Base-by-base conservation (phyloP, 2,113 vertebrate genomes). In the Patagioenas fasciata region DNA sequence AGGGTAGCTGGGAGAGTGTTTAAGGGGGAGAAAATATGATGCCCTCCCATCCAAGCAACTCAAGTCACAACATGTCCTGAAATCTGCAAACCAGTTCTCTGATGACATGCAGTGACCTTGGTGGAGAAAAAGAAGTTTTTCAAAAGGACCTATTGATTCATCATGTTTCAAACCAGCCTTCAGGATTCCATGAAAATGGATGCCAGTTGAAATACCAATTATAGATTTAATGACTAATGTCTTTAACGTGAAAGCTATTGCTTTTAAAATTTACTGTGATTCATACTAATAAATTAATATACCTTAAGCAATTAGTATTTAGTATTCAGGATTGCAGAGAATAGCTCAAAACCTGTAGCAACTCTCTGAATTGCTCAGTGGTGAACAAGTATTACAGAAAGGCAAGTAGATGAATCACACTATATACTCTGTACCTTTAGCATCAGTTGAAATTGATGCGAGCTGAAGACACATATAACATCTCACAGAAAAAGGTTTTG, bases 181-280 rank as follows among this genome's bases (percentile, higher is more conserved):
- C 51, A 56, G 38, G 14, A 96, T 91, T 89, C 66, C 91, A 77
- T 84, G 70, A 85, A 94, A 89, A 82, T 67, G 66, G 57, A 58
- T 57, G 25, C 38, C 54, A 3, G 0, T 21, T 64, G 32, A 91
- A 85, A 77, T 69, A 92, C 62, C 70, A 54, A 6, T 73, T 89
- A 48, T 11, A 61, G 13, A 23, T 82, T 82, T 77, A 44, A 53
- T 53, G 58, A 89, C 40, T 81, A 87, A 78, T 8, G 1, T 62
- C 67, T 86, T 57, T 73, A 82, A 73, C 0, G 2, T 73, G 67
- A 85, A 96, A 88, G 28, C 42, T 64, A 40, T 24, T 31, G 36
- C 29, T 81, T 77, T 88, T 89, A 17, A 70, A 89, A 78, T 75
- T 38, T 17, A 91, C 31, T 1, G 0, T 73, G 54, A 85, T 80